Base-by-base conservation (phyloP, 2,888 invertebrate genomes). In the Himalopsyche japonica region DNA sequence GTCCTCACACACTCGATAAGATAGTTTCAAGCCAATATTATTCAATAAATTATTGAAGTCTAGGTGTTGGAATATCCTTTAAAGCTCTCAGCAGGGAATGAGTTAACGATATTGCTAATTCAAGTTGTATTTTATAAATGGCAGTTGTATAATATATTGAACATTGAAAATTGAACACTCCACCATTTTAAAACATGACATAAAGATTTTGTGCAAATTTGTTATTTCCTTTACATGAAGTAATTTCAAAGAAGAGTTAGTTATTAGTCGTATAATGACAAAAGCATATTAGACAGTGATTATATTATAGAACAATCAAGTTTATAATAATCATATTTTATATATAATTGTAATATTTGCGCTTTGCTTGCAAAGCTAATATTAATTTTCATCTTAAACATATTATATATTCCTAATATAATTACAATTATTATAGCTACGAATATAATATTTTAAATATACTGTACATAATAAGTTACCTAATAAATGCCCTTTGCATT, bases 401-500 rank as follows among this genome's bases (percentile, higher is more conserved):
- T 57, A 37, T 12, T 37, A 30, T 79, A 64, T 70, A 70, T 70
- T 70, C 30, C 70, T 70, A 70, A 70, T 70, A 79, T 64, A 79
- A 76, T 80, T 83, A 83, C 47, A 79, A n/a, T 76, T 76, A 76
- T 49, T 79, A 64, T 48, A 57, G 20, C 80, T 83, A 82, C 47
- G 76, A 30, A 76, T 84, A 76, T 79, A 79, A 79, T 79, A 79
- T 79, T 20, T 84, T 77, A 82, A 84, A 70, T 57, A 84, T 82
- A 79, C 84, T 84, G 84, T 84, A 84, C 84, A 84, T 82, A 84
- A 84, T 85, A 85, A 85, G 82, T 82, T 85, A 85, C 47, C 57
- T 85, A 82, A 82, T 85, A 85, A 85, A 85, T 82, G 82, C 85
- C 85, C 80, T 64, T 47, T 57, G 30, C 48, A 85, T 43, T 48